Percentiles rank a stretch among this genome's conserved stretches.
These are phyloP conservation scores for Tipula unca DNA, from an alignment of 2,888 invertebrate species.

Conservation along the genomic window DNA sequence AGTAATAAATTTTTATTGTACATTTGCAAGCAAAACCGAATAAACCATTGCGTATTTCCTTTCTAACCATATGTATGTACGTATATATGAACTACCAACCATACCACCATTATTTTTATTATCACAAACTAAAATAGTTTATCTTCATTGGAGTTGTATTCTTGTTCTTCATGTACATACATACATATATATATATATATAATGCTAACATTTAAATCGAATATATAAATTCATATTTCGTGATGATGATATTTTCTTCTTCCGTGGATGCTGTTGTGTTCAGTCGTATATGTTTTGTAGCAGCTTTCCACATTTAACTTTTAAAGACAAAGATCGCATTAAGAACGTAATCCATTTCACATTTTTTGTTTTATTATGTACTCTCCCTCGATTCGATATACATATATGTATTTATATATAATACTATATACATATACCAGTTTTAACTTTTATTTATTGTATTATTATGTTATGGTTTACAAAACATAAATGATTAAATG, in stretches of 20 bases:
- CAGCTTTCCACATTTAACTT: neutral
- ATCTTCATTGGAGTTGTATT: neutral
- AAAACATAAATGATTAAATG: neutral
- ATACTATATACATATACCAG: neutral
- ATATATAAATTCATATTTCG: slow-evolving; percentile 8
- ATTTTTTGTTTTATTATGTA: neutral
- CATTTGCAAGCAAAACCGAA: neutral
- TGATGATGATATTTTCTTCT: neutral
- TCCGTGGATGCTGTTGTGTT: neutral
- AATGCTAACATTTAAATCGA: neutral
- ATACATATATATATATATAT: neutral
- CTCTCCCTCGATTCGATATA: neutral
- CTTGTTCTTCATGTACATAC: neutral
- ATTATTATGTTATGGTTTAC: neutral
- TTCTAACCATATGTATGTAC: neutral
- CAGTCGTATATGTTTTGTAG: neutral
- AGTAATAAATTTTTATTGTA: neutral
- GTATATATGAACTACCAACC: neutral
- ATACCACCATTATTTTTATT: neutral
- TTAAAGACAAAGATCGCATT: neutral
- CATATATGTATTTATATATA: no score
- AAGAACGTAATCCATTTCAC: neutral
- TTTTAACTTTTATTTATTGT: neutral
- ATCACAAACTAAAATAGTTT: neutral
- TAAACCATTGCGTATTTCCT: neutral